These are phyloP conservation scores for Drosophila parthenogenetica DNA, from an alignment of 2,888 invertebrate genomes.

Conservation along the genomic window DNA sequence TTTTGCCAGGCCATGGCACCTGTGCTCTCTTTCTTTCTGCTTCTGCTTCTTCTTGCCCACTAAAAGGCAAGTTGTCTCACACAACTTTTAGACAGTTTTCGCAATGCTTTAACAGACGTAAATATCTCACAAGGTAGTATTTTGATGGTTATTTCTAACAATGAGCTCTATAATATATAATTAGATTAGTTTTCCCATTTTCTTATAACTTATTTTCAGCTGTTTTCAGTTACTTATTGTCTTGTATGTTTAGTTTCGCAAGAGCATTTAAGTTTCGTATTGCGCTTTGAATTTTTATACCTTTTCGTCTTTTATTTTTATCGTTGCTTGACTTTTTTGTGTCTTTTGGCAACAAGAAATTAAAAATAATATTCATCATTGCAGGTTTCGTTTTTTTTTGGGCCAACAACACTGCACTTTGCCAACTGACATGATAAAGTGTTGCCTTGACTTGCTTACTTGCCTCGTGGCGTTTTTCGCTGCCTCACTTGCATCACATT, in stretches of 20 bases:
- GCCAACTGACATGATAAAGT: slow-evolving; percentile 78
- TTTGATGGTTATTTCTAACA: no score
- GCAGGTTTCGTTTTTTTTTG: slow-evolving; percentile 17
- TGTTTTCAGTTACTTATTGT: no score
- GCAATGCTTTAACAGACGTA: not conserved
- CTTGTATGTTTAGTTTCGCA: no score
- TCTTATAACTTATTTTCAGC: no score
- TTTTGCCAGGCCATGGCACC: slow-evolving; percentile 71
- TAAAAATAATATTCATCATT: slow-evolving; percentile 59
- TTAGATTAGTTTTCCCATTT: no score
- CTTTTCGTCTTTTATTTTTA: slow-evolving; percentile 9
- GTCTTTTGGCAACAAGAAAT: slow-evolving; percentile 43
- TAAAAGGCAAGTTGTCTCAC: slow-evolving; percentile 11
- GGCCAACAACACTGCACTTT: slow-evolving; percentile 56
- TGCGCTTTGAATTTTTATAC: no score
- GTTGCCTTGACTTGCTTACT: slow-evolving; percentile 71
- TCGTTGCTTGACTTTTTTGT: slow-evolving; percentile 3
- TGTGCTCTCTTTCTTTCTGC: slow-evolving; percentile 35
- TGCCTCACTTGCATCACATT: not conserved
- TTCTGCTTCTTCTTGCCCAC: not conserved
- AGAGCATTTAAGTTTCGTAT: slow-evolving; percentile 28
- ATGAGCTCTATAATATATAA: no score
- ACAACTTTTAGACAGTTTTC: slow-evolving; percentile 34
- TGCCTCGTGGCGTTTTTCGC: slow-evolving; percentile 6
- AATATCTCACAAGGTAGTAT: no score